Percentiles rank a stretch among this genome's conserved stretches.
Evolutionary conservation across 37 sponge, comb jelly and placozoan genomes (phyloP).

Genomic region (Crambe crambe): DNA sequence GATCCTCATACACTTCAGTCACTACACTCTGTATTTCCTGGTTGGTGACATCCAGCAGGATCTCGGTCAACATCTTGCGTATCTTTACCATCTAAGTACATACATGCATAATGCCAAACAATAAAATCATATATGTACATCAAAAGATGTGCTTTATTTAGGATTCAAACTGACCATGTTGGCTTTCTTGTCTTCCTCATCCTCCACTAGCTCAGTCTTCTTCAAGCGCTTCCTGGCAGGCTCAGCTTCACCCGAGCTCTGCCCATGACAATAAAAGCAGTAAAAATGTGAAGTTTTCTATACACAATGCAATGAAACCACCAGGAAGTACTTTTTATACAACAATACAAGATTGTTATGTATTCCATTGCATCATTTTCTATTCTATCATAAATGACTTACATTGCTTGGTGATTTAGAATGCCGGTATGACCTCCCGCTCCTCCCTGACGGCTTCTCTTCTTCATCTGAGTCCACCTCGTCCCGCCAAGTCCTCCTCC

Average conservation of each 20-base stretch:
- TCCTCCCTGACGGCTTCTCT: constrained; percentile 1
- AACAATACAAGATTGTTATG: too few species aligned
- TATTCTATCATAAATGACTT: too few species aligned
- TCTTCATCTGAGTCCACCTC: constrained; percentile 34
- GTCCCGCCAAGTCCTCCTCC: constrained; percentile 25
- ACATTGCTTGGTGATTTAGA: constrained; percentile 21
- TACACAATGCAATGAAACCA: too few species aligned
- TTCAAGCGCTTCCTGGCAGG: background rate
- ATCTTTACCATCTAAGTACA: constrained; percentile 51
- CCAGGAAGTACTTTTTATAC: too few species aligned
- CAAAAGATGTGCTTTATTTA: background rate
- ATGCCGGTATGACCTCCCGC: too few species aligned
- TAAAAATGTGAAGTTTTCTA: too few species aligned
- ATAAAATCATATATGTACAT: background rate
- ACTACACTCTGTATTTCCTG: constrained; percentile 35
- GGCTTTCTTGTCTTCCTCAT: constrained; percentile 35
- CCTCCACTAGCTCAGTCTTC: constrained; percentile 8
- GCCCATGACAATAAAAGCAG: too few species aligned
- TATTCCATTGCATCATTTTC: too few species aligned
- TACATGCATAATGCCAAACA: too few species aligned
- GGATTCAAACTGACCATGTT: constrained; percentile 7
- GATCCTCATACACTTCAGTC: constrained; percentile 45
- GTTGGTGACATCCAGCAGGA: constrained; percentile 59
- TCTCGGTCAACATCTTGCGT: constrained; percentile 59
- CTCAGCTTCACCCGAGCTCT: background rate